Conservation (phyloP, 2,113 vertebrate species). For the Thalassoma bifasciatum region DNA sequence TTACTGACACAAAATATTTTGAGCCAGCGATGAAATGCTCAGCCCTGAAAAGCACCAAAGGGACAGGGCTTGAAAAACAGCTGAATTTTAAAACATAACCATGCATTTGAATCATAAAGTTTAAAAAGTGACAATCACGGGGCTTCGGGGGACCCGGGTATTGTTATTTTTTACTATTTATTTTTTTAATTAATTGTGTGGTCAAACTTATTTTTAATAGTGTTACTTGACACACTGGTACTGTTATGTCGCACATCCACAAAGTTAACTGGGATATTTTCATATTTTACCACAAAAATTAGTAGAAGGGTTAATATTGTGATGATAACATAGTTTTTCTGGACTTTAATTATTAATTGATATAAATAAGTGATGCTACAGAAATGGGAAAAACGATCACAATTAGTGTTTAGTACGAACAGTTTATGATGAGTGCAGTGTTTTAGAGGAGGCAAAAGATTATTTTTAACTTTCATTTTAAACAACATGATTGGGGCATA, state of each 20-base stretch:
- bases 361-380: not conserved
- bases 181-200: not conserved
- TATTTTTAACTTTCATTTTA: not conserved
- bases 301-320: conserved; percentile 23
- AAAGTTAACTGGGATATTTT: not conserved
- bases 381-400: not conserved
- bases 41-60: not conserved
- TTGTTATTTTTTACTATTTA: no score
- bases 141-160: no score
- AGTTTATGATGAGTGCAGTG: not conserved
- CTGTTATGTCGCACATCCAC: conserved; percentile 8
- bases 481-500: not conserved
- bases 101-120: not conserved
- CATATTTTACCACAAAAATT: not conserved
- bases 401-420: conserved; percentile 7
- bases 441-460: not conserved
- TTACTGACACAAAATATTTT: no score
- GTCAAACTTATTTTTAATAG: not conserved
- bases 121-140: not conserved
- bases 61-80: not conserved
- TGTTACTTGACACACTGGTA: conserved; percentile 15
- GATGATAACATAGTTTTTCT: conserved; percentile 17
- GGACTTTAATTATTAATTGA: conserved; percentile 14
- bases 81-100: not conserved
- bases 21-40: no score